Evolutionary conservation across 2,113 vertebrate species (phyloP).

Genomic region (Odontesthes bonariensis): DNA sequence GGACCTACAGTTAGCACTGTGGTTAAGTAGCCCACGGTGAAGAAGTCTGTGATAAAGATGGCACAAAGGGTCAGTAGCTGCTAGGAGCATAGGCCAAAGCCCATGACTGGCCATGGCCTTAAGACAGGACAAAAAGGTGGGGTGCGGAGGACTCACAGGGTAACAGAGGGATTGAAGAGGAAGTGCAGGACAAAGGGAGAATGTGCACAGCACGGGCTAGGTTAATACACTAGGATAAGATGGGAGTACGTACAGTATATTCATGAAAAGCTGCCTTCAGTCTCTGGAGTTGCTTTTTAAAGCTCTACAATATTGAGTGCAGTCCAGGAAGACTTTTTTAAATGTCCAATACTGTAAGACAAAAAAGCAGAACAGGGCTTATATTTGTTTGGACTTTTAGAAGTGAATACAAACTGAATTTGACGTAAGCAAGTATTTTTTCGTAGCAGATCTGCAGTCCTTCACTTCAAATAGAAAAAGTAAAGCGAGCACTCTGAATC

Average conservation of each 20-base stretch:
- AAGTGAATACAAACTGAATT: not conserved
- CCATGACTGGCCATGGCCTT: slow-evolving; percentile 67
- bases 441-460: no score
- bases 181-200: slow-evolving; percentile 58
- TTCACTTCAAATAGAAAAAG: no score
- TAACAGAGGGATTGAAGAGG: slow-evolving; percentile 52
- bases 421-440: not conserved
- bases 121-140: slow-evolving; percentile 59
- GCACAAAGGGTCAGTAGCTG: slow-evolving; percentile 76
- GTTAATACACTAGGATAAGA: slow-evolving; percentile 45
- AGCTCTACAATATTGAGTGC: not conserved
- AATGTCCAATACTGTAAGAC: not conserved
- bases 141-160: slow-evolving; percentile 43
- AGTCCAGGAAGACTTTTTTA: not conserved
- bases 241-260: not conserved
- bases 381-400: not conserved
- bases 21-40: slow-evolving; percentile 81
- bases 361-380: not conserved
- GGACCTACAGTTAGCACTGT: slow-evolving; percentile 80
- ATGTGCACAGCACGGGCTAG: slow-evolving; percentile 44
- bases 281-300: slow-evolving; percentile 27
- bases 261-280: slow-evolving; percentile 17
- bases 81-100: slow-evolving; percentile 62
- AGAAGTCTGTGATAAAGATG: slow-evolving; percentile 79
- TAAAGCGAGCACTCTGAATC: no score